Evolutionary conservation across 2,888 invertebrate species (phyloP).

Genomic region (Marasmarcha lunaedactyla): DNA sequence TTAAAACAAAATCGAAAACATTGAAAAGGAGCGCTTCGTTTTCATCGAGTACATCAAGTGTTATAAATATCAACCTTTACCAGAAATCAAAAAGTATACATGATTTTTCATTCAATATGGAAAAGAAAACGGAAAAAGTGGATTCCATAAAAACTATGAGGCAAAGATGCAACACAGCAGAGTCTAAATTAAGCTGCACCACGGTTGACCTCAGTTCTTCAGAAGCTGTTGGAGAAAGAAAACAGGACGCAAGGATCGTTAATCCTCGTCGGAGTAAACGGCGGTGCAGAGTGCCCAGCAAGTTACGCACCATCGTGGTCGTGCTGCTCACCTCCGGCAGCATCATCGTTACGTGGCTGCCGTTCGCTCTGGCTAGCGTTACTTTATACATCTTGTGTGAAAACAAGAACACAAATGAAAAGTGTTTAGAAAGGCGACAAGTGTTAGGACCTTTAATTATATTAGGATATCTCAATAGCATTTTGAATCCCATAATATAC

Average conservation of each 20-base stretch:
- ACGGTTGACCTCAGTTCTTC: slow-evolving; percentile 30
- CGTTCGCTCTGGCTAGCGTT: slow-evolving; percentile 70
- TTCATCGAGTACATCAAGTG: slow-evolving; percentile 3
- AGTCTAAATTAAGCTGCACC: slow-evolving; percentile 36
- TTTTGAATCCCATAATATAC: slow-evolving; percentile 75
- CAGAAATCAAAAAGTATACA: slow-evolving; percentile 38
- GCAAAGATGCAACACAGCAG: slow-evolving; percentile 16
- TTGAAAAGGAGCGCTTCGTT: slow-evolving; percentile 43
- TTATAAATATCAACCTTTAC: slow-evolving; percentile 16
- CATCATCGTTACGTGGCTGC: slow-evolving; percentile 73
- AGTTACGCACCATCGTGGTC: slow-evolving; percentile 73
- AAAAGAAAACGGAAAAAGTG: slow-evolving; percentile 10
- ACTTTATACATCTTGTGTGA: slow-evolving; percentile 67
- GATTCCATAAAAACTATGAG: slow-evolving; percentile 16
- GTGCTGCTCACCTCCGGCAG: slow-evolving; percentile 73
- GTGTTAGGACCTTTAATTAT: slow-evolving; percentile 71
- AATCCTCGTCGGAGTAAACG: too few relatives aligned
- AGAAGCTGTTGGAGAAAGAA: too few relatives aligned
- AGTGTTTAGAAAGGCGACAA: slow-evolving; percentile 55
- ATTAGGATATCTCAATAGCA: slow-evolving; percentile 71
- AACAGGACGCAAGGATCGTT: too few relatives aligned
- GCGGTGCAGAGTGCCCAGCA: slow-evolving; percentile 54
- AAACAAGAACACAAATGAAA: slow-evolving; percentile 43
- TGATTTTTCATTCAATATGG: slow-evolving; percentile 25
- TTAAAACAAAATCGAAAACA: slow-evolving; percentile 14